Evolutionary conservation across 2,888 invertebrate species (phyloP), one percentile per base, ranked within the genome.

Genomic region (Parnassius smintheus): DNA sequence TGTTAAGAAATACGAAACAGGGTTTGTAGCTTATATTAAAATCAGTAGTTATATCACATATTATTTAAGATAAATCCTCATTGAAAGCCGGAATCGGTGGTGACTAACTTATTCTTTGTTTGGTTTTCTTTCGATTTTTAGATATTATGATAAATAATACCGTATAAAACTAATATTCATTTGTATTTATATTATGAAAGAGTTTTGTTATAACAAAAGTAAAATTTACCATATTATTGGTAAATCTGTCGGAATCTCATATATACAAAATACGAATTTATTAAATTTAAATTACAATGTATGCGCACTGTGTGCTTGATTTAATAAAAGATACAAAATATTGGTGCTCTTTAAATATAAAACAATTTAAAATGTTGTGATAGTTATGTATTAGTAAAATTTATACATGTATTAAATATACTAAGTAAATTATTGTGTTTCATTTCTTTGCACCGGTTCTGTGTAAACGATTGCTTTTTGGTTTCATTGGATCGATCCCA

Each of bases 301-400:
- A 22, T 46, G 10, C 45, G 8, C 12, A 56, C n/a, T n/a, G 12
- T 46, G 9, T 55, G 8, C 22, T 48, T 25, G 44, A 42, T 13
- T 18, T 42, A 13, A 61, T 55, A 59, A 62, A 35, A 53, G 13
- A 62, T 62, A 65, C 54, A 58, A 57, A 57, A 60, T 67, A 70
- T 72, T 72, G 72, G 72, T 74, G 68, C 72, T 72, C 67, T 66
- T 68, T 65, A 62, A 65, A 60, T 69, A 69, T 72, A 67, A 68
- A 65, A 70, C 53, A 51, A 68, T 68, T 68, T 71, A 67, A 49
- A 65, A 62, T 57, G 45, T 64, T 74, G 72, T 71, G 71, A 74
- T 72, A 72, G 66, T 68, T 69, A 66, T 70, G 63, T 70, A 69
- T 70, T 67, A 63, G 65, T 70, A 69, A 68, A 70, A 64, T 70